Conservation (phyloP, 2,797 vertebrate species). For the Tragelaphus eurycerus region DNA sequence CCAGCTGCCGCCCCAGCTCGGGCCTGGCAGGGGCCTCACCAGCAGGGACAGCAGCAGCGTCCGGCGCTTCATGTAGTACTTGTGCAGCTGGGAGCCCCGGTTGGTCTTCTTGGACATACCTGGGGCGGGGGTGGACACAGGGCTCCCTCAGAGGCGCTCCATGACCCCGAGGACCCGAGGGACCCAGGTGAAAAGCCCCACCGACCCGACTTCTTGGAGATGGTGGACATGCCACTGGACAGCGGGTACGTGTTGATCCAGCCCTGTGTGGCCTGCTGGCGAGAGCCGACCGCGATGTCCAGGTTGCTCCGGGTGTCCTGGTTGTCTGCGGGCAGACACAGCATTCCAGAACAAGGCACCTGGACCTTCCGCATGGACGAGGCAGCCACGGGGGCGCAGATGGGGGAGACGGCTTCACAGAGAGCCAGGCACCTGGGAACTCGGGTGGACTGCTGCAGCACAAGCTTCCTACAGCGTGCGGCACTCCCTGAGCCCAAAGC, state of each 20-base stretch:
- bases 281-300: conserved; percentile 92
- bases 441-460: background rate
- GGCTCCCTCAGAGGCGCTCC: background rate
- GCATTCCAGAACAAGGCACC: background rate
- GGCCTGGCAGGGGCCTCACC: conserved; percentile 79
- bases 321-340: conserved; percentile 88
- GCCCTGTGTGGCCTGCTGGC: conserved; percentile 95
- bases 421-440: background rate
- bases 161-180: background rate
- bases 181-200: background rate
- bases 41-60: conserved; percentile 92
- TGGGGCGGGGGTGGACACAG: conserved; percentile 62
- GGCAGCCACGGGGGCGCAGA: background rate
- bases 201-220: conserved; percentile 98
- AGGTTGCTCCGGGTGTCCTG: conserved; percentile 94
- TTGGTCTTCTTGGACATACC: conserved; percentile 97
- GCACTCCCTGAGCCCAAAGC: background rate
- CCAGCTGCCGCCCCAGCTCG: no score
- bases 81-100: conserved; percentile 95
- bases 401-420: background rate
- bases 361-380: background rate
- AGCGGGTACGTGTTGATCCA: conserved; percentile 99
- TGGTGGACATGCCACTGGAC: conserved; percentile 97
- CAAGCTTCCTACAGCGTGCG: rapidly evolving
- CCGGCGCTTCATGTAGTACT: conserved; percentile 98